Evolutionary conservation across 2,888 invertebrate species (phyloP).

Genomic region (Lasiommata megera): DNA sequence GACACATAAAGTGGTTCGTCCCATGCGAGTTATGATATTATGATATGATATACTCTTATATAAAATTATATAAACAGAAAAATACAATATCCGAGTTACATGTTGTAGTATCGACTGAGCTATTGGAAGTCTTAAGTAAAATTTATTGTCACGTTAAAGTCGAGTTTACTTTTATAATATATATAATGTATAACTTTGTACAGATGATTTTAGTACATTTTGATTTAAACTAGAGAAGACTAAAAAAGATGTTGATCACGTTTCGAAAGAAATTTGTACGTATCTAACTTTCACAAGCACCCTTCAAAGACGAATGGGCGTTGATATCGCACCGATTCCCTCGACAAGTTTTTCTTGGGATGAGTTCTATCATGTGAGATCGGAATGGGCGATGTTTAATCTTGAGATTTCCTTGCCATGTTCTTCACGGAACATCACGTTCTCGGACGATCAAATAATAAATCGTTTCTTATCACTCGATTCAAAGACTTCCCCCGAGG

Average conservation of each 20-base stretch:
- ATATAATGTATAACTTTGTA: background rate
- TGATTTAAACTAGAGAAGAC: background rate
- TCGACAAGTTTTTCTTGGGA: background rate
- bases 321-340: constrained; percentile 4
- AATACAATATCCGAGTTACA: too few relatives aligned
- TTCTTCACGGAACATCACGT: background rate
- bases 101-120: too few relatives aligned
- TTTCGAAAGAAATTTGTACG: background rate
- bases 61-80: too few relatives aligned
- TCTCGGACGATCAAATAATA: background rate
- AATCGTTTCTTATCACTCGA: background rate
- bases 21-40: too few relatives aligned
- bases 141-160: too few relatives aligned
- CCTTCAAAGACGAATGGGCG: background rate
- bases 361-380: background rate
- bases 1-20: too few relatives aligned
- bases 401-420: background rate
- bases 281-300: background rate
- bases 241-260: background rate
- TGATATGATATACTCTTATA: too few relatives aligned
- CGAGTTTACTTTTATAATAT: too few relatives aligned
- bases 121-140: too few relatives aligned
- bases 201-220: background rate
- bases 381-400: background rate
- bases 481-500: too few relatives aligned